Percentiles rank a stretch among this genome's conserved stretches.
These are phyloP conservation scores for Mya arenaria DNA, from an alignment of 1,140 invertebrate genomes.

Conservation along the genomic window DNA sequence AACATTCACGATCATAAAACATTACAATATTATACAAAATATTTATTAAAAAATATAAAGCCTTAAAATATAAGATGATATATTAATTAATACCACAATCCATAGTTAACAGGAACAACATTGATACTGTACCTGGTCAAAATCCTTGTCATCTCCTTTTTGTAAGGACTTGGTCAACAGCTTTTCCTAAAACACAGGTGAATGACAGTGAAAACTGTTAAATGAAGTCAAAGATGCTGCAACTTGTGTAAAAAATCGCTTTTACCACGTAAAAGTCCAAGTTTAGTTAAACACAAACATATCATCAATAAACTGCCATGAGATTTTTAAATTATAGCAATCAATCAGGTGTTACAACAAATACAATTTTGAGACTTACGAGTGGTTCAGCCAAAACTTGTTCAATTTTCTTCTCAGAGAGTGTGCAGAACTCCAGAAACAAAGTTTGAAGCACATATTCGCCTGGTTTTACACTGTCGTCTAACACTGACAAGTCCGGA, in stretches of 20 bases:
- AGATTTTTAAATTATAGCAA: no score
- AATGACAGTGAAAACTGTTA: neutral
- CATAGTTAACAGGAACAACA: neutral
- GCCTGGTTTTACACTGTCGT: slow-evolving; percentile 82
- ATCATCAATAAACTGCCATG: no score
- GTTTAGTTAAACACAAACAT: no score
- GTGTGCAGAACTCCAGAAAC: slow-evolving; percentile 95
- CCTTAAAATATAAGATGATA: neutral
- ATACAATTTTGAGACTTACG: slow-evolving; percentile 85
- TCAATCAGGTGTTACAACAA: no score
- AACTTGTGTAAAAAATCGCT: no score
- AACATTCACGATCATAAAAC: slow-evolving; percentile 7
- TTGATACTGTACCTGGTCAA: slow-evolving; percentile 88
- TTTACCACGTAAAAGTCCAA: no score
- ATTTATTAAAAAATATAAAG: no score
- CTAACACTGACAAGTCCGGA: slow-evolving; percentile 28
- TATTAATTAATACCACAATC: neutral
- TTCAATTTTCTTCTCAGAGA: slow-evolving; percentile 97
- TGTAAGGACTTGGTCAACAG: slow-evolving; percentile 96
- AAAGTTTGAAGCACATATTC: slow-evolving; percentile 97
- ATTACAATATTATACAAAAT: neutral
- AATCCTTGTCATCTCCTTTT: slow-evolving; percentile 95
- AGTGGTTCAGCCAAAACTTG: slow-evolving; percentile 94
- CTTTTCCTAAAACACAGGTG: slow-evolving; percentile 86
- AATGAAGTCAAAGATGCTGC: no score